phyloP scores from a whole-genome alignment of 2,113 vertebrate species.

The Chaetorhynchus papuensis region DNA sequence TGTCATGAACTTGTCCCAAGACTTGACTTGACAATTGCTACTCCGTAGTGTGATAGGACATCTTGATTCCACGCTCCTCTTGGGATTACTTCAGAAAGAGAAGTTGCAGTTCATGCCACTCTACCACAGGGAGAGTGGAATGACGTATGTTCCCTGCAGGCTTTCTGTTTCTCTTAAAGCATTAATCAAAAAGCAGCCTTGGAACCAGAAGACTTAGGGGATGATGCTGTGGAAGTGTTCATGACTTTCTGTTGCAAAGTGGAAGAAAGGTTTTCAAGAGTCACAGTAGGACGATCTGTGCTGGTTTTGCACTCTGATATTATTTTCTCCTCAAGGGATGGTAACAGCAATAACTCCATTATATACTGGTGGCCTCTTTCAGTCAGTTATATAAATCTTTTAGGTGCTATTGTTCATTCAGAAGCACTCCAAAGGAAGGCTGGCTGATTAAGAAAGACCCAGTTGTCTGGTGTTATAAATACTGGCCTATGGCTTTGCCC shows the following conservation, averaged over 20 bases:
- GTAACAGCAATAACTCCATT: background rate
- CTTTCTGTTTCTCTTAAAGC: background rate
- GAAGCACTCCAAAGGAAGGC: background rate
- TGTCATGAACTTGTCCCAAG: background rate
- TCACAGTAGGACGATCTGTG: background rate
- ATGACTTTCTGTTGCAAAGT: background rate
- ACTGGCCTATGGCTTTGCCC: background rate
- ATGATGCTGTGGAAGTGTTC: background rate
- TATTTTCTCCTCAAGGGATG: background rate
- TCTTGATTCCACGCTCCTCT: background rate
- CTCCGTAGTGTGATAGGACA: background rate
- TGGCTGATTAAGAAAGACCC: slow-evolving; percentile 25
- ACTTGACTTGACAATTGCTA: background rate
- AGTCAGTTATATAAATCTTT: background rate
- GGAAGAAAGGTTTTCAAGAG: background rate
- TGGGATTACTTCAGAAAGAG: background rate
- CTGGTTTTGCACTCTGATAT: background rate
- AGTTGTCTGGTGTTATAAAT: background rate
- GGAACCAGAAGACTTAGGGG: background rate
- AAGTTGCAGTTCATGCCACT: background rate
- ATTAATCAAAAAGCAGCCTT: background rate
- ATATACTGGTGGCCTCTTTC: background rate
- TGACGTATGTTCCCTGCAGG: background rate
- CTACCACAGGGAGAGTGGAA: background rate
- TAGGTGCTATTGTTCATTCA: slow-evolving; percentile 6